Evolutionary conservation across 2,797 vertebrate species (phyloP).

Genomic region (Gallinago nigripennis): DNA sequence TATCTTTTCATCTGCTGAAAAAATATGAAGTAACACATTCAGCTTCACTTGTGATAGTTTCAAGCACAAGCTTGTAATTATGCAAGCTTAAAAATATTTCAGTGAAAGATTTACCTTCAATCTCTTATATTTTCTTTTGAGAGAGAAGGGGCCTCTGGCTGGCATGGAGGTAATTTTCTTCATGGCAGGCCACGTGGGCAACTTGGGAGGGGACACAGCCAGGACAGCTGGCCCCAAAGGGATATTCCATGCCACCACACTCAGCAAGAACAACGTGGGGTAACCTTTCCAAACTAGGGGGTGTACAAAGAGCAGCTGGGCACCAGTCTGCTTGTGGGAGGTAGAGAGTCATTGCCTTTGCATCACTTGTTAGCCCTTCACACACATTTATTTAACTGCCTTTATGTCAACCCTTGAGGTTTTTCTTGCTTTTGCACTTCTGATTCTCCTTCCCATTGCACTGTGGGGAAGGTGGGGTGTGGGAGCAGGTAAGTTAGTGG

Average conservation of each 20-base stretch:
- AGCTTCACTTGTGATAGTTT: not conserved
- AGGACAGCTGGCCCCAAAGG: not conserved
- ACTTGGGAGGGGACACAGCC: not conserved
- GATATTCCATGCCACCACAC: not conserved
- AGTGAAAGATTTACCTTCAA: not conserved
- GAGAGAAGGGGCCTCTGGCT: not conserved
- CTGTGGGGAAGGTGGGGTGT: rapidly evolving
- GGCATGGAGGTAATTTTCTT: not conserved
- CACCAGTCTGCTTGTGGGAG: not conserved
- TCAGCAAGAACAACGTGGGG: not conserved
- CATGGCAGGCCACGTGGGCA: not conserved
- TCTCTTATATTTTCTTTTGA: not conserved
- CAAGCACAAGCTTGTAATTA: not conserved
- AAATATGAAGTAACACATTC: not conserved
- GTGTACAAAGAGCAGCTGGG: not conserved
- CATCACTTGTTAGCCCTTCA: not conserved
- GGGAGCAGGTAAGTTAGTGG: not conserved
- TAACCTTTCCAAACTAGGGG: not conserved
- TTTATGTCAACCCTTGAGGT: not conserved
- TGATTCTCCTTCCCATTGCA: not conserved
- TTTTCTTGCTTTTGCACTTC: not conserved
- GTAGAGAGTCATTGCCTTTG: too few relatives aligned
- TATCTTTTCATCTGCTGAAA: not conserved
- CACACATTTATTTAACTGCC: not conserved
- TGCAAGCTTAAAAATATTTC: not conserved